Base-by-base conservation (phyloP, 2,888 invertebrate genomes). In the Boloria selene region DNA sequence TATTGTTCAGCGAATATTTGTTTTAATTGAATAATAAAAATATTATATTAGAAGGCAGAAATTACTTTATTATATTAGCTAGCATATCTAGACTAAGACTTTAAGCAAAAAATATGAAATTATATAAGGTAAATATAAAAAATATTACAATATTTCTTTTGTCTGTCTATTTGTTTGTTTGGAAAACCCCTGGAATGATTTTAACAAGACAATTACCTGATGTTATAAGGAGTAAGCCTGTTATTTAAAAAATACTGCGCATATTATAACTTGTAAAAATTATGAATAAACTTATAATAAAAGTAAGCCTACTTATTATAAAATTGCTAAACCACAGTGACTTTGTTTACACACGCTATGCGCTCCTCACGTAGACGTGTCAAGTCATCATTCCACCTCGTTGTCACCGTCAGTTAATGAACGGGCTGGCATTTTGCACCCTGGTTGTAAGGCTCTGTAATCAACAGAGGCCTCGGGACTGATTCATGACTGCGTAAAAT, bases 361-460 rank as follows among this genome's bases (percentile, higher is more conserved):
- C 44, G 52, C 54, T 58, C 61, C 56, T 55, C 56, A 56, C 63
- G 16, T 51, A 50, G 55, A 45, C 67, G 49, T 38, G 31, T 65
- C 55, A 77, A 79, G 80, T 80, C 80, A 83, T 81, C 81, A 83
- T 82, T 84, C 80, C 78, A 78, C 79, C 80, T 81, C 80, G 79
- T 80, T 77, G 81, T 80, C 80, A 81, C 80, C 79, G 79, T 63
- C 80, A 78, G 78, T 87, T 50, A 87, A 88, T 86, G 86, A 86
- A 85, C 80, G 80, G 79, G 79, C 79, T 79, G 76, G 77, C 75
- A 75, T 80, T 77, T 75, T 69, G 73, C 73, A 70, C 70, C 70
- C 67, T 50, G 50, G 18, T 50, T 61, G 61, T 64, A 58, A 64
- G 62, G 62, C 73, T 74, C 71, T 66, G 74, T 76, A 77, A 80